Evolutionary conservation across 1,140 invertebrate genomes (phyloP).

Genomic region (Heliconius nattereri): DNA sequence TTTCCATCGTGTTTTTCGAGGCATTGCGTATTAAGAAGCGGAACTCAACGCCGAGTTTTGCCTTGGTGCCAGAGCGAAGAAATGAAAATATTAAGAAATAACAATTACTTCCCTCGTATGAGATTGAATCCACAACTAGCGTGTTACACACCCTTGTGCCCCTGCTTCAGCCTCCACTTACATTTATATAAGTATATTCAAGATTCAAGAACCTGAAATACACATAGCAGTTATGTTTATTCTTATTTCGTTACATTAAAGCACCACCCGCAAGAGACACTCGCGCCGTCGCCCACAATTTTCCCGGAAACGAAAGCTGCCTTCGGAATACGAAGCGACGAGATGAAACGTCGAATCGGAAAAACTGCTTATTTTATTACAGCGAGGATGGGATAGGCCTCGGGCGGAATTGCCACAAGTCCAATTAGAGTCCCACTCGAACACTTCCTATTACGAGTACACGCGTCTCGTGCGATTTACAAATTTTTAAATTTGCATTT

Average conservation of each 20-base stretch:
- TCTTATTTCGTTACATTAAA: slow-evolving; percentile 35
- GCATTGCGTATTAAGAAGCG: too few species aligned
- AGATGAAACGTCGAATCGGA: slow-evolving; percentile 74
- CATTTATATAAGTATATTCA: too few species aligned
- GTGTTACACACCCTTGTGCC: too few species aligned
- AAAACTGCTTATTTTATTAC: slow-evolving; percentile 80
- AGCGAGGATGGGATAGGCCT: slow-evolving; percentile 64
- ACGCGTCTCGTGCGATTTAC: slow-evolving; percentile 28
- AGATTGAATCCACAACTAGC: too few species aligned
- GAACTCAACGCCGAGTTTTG: too few species aligned
- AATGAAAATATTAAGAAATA: too few species aligned
- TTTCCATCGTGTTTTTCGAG: too few species aligned
- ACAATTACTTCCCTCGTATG: too few species aligned
- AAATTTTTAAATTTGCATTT: slow-evolving; percentile 32
- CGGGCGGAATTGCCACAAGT: slow-evolving; percentile 60
- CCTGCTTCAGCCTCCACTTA: too few species aligned
- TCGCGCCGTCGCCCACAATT: slow-evolving; percentile 54
- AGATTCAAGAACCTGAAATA: not conserved
- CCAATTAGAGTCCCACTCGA: slow-evolving; percentile 61
- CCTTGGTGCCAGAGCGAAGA: too few species aligned
- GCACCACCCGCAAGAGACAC: slow-evolving; percentile 55
- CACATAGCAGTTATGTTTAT: slow-evolving; percentile 16
- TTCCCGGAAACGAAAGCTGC: slow-evolving; percentile 64
- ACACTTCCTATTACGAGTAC: slow-evolving; percentile 43
- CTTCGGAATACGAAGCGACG: slow-evolving; percentile 73